Evolutionary conservation across 2,888 invertebrate genomes (phyloP).

Genomic region (Dasysyrphus tricinctus): DNA sequence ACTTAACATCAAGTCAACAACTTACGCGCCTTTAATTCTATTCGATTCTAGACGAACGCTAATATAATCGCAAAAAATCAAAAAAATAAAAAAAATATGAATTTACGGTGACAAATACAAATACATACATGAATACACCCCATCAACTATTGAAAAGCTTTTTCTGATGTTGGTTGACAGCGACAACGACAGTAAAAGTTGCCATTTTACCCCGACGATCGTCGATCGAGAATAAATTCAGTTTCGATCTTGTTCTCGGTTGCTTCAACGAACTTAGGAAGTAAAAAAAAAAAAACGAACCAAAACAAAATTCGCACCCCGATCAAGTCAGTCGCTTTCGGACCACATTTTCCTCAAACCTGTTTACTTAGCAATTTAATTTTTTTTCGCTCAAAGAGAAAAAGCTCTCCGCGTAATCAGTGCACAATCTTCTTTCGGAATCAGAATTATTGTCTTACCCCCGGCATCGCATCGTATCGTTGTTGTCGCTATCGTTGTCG

Average conservation of each 20-base stretch:
- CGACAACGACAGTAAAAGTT: conserved; percentile 9
- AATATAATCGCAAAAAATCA: conserved; percentile 14
- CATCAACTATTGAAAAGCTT: conserved; percentile 47
- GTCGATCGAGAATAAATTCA: conserved; percentile 59
- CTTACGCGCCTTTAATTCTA: conserved; percentile 20
- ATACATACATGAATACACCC: neutral
- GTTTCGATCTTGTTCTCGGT: conserved; percentile 68
- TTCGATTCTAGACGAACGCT: conserved; percentile 26
- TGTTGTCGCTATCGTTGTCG: neutral
- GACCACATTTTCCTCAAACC: conserved; percentile 31
- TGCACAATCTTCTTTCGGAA: conserved; percentile 49
- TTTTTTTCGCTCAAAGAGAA: conserved; percentile 1
- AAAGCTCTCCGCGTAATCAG: conserved; percentile 40
- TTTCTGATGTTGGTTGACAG: conserved; percentile 53
- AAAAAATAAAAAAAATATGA: conserved; percentile 17
- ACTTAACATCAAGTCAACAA: conserved; percentile 21
- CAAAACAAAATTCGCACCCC: conserved; percentile 40
- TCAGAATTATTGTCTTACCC: conserved; percentile 50
- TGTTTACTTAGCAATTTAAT: conserved; percentile 2
- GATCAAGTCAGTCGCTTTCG: conserved; percentile 11
- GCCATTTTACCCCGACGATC: conserved; percentile 40
- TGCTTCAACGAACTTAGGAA: conserved; percentile 39
- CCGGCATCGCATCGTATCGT: conserved; percentile 9
- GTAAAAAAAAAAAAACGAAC: conserved; percentile 19
- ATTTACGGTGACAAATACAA: conserved; percentile 39